Evolutionary conservation across 2,113 vertebrate genomes (phyloP).

Genomic region (Macrotus californicus): DNA sequence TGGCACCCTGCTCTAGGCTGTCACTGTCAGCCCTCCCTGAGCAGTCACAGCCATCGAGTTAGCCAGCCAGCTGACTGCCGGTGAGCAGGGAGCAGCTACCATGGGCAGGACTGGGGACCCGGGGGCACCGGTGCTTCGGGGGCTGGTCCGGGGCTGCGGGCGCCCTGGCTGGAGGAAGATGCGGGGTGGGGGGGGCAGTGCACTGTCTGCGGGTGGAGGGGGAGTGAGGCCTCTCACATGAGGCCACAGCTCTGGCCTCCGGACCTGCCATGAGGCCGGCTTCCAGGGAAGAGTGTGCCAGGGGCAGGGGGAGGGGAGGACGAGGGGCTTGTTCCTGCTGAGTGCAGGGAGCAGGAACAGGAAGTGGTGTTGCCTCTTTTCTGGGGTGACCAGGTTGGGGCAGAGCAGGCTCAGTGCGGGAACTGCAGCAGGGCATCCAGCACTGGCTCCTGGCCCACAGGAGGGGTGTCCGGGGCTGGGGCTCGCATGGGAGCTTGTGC

Average conservation of each 20-base stretch:
- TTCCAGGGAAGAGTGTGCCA: no score
- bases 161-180: background rate
- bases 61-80: no score
- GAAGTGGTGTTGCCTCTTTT: accelerated
- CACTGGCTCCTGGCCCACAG: background rate
- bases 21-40: no score
- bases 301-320: background rate
- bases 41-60: no score
- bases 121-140: no score
- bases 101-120: no score
- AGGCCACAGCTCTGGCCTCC: background rate
- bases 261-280: accelerated
- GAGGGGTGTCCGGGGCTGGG: background rate
- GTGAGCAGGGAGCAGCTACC: no score
- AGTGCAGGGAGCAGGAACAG: background rate
- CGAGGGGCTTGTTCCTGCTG: background rate
- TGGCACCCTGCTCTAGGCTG: no score
- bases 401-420: accelerated
- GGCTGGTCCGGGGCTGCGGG: background rate
- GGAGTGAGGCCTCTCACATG: background rate
- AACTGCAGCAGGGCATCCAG: accelerated
- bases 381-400: accelerated
- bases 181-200: background rate
- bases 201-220: no score
- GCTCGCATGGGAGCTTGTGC: accelerated